phyloP scores from a whole-genome alignment of 2,797 vertebrate genomes.

The Pogoniulus pusillus region DNA sequence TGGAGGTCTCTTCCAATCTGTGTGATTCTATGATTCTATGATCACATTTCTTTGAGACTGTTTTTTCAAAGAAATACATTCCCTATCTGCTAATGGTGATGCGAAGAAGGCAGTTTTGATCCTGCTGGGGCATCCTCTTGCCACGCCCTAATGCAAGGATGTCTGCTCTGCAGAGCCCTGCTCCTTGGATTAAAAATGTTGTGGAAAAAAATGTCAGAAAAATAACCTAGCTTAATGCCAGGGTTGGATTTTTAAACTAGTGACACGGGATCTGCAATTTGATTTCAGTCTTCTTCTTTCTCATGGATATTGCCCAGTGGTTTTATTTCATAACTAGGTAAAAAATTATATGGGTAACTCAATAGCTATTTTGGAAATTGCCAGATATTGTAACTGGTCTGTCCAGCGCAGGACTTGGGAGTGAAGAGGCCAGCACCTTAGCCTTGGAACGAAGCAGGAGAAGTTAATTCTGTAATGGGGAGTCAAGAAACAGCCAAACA shows the following conservation, averaged over 20 bases:
- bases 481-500: background rate
- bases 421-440: background rate
- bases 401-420: background rate
- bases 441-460: background rate
- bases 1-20: too few relatives aligned
- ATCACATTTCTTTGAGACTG: fast-evolving
- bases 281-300: background rate
- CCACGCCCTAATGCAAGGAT: background rate
- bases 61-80: background rate
- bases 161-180: background rate
- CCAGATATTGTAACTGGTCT: background rate
- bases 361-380: conserved; percentile 26
- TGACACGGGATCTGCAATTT: conserved; percentile 1
- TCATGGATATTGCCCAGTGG: background rate
- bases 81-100: background rate
- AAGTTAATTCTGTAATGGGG: background rate
- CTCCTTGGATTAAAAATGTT: background rate
- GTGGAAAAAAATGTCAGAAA: conserved; percentile 12
- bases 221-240: background rate
- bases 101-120: background rate
- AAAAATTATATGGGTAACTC: conserved; percentile 24
- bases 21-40: too few relatives aligned
- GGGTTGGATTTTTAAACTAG: background rate
- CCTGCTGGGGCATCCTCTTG: fast-evolving
- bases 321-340: background rate